Conservation (phyloP, 2,113 vertebrate species). For the Oncorhynchus keta region DNA sequence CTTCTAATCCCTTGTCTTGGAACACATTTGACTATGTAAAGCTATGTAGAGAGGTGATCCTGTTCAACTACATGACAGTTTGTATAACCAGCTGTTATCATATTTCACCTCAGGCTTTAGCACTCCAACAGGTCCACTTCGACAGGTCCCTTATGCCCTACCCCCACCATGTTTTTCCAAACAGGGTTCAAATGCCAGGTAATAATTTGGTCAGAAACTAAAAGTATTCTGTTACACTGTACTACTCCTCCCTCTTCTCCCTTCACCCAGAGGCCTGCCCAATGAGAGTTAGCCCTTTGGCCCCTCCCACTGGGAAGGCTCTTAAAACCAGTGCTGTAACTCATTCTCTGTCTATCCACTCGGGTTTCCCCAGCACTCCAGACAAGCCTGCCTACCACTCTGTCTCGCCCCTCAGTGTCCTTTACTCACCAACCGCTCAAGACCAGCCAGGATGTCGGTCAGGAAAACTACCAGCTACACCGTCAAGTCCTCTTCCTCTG, state of each 20-base stretch:
- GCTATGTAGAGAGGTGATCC: not conserved
- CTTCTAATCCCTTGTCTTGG: not conserved
- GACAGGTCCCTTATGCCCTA: not conserved
- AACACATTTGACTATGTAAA: not conserved
- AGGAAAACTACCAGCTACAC: slow-evolving; percentile 39
- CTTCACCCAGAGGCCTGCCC: slow-evolving; percentile 42
- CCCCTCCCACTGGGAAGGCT: slow-evolving; percentile 60
- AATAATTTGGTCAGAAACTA: slow-evolving; percentile 49
- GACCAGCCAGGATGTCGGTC: slow-evolving; percentile 59
- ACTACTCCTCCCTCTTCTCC: slow-evolving; percentile 41
- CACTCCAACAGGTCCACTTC: slow-evolving; percentile 3
- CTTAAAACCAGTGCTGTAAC: slow-evolving; percentile 65
- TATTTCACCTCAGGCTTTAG: not conserved
- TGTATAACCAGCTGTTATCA: slow-evolving; percentile 8
- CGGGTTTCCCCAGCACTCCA: slow-evolving; percentile 62
- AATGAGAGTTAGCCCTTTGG: slow-evolving; percentile 48
- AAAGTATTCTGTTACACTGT: slow-evolving; percentile 62
- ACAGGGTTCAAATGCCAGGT: slow-evolving; percentile 47
- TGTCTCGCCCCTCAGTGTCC: slow-evolving; percentile 21
- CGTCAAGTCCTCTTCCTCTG: slow-evolving; percentile 49
- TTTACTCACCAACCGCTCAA: slow-evolving; percentile 11
- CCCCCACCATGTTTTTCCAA: not conserved
- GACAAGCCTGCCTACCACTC: slow-evolving; percentile 39
- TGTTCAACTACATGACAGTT: not conserved
- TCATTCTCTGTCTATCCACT: slow-evolving; percentile 66